Base-by-base conservation (phyloP, 2,113 vertebrate genomes). In the Amphiprion percula region DNA sequence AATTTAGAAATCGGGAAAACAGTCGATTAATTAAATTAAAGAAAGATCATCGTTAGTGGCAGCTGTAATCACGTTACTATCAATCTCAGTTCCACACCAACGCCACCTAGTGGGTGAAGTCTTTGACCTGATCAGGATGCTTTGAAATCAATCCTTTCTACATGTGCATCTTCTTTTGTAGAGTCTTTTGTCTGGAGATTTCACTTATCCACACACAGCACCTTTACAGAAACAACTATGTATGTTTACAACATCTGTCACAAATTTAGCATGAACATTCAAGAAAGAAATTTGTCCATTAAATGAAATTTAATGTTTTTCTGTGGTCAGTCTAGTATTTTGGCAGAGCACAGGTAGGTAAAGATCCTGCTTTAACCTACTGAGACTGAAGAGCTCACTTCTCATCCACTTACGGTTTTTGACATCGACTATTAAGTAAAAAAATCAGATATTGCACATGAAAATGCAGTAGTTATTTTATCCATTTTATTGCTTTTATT, bases 61-160 rank as follows among this genome's bases (percentile, higher is more conserved):
- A 37, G 8, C 8, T 7, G 12, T 15, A 1, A 8, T 68, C 39
- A 74, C 50, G 52, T 52, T 61, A 21, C 46, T 74, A 60, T 85
- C 52, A 71, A 16, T 47, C 61, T 67, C 16, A 3, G 16, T 41
- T 61, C 44, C n/a, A 61, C 46, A 78, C 26, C 67, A 61, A 28
- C 19, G 17, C 74, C 58, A n/a, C 26, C 60, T 74, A 41, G 60
- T 55, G 60, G 55, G 24, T 21, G 12, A 26, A 55, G 11, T 4
- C 4, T 49, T 28, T 26, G n/a, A 24, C 63, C 21, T 41, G 8
- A 10, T 15, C 3, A 47, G n/a, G 14, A 4, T 26, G 10, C n/a
- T 77, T 49, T 17, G 39, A 41, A 41, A 41, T 19, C 4, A 41
- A 41, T 12, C 21, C 12, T 68, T 55, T 24, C 10, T 11, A 1